phyloP scores from a whole-genome alignment of 2,113 vertebrate species.

The Brachypteracias leptosomus region DNA sequence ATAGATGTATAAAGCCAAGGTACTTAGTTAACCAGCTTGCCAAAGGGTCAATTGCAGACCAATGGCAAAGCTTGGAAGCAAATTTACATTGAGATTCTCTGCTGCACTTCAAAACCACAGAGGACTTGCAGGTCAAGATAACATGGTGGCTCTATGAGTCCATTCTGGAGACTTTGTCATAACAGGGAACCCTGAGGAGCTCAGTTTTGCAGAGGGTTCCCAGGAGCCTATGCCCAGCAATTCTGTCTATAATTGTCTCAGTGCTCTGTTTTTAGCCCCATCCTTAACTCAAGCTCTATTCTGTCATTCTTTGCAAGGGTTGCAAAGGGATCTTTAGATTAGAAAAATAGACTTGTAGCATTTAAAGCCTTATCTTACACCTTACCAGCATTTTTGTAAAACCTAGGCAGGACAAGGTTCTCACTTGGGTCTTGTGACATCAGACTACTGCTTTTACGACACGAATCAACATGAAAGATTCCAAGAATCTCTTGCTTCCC shows the following conservation, averaged over 20 bases:
- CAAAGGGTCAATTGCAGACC: slow-evolving; percentile 1
- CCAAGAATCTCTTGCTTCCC: background rate
- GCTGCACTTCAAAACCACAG: background rate
- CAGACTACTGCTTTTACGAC: background rate
- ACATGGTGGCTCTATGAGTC: background rate
- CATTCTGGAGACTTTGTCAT: background rate
- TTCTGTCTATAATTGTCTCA: background rate
- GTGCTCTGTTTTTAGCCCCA: background rate
- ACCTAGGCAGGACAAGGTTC: background rate
- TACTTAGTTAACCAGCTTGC: background rate
- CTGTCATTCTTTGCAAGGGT: background rate
- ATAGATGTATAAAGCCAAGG: background rate
- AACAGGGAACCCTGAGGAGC: background rate
- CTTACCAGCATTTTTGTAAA: background rate
- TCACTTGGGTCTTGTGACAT: background rate
- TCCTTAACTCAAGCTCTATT: background rate
- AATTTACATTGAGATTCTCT: slow-evolving; percentile 11
- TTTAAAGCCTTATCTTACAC: background rate
- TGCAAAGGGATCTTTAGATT: background rate
- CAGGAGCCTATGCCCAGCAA: background rate
- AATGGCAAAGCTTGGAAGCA: background rate
- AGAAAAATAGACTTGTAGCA: background rate
- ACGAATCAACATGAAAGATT: background rate
- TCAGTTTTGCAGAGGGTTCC: background rate
- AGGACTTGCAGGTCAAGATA: background rate